Evolutionary conservation across 2,888 invertebrate species (phyloP).

Genomic region (Meta bourneti): DNA sequence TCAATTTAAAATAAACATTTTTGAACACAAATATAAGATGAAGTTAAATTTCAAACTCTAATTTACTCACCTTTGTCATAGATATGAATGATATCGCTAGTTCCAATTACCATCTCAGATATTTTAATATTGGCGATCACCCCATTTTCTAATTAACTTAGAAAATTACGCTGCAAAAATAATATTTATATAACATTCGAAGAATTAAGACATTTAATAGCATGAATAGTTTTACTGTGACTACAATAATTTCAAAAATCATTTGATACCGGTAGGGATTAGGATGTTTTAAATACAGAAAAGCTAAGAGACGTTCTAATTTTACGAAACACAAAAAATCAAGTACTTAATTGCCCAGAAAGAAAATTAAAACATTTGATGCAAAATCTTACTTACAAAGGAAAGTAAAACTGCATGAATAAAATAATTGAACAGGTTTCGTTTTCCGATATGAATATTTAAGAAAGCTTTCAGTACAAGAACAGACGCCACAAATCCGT

Average conservation of each 20-base stretch:
- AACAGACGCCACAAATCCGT: background rate
- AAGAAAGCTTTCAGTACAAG: background rate
- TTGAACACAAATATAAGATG: too few species aligned
- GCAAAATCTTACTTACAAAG: background rate
- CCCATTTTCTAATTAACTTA: slow-evolving; percentile 54
- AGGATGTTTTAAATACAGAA: background rate
- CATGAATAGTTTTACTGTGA: background rate
- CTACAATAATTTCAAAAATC: background rate
- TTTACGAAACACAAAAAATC: background rate
- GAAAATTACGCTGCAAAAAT: background rate
- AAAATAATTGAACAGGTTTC: background rate
- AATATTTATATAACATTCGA: background rate
- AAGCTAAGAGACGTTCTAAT: background rate
- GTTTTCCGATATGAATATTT: background rate
- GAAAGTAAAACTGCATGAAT: background rate
- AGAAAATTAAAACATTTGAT: background rate
- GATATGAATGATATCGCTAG: slow-evolving; percentile 66
- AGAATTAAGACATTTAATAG: background rate
- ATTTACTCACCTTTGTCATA: slow-evolving; percentile 61
- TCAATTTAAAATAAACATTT: too few species aligned
- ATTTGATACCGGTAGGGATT: background rate
- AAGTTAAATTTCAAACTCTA: too few species aligned
- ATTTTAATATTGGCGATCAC: slow-evolving; percentile 47
- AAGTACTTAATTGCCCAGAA: background rate
- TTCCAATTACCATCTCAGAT: slow-evolving; percentile 73